Conservation (phyloP, 2,888 invertebrate species). For the Ophion slaviceki region DNA sequence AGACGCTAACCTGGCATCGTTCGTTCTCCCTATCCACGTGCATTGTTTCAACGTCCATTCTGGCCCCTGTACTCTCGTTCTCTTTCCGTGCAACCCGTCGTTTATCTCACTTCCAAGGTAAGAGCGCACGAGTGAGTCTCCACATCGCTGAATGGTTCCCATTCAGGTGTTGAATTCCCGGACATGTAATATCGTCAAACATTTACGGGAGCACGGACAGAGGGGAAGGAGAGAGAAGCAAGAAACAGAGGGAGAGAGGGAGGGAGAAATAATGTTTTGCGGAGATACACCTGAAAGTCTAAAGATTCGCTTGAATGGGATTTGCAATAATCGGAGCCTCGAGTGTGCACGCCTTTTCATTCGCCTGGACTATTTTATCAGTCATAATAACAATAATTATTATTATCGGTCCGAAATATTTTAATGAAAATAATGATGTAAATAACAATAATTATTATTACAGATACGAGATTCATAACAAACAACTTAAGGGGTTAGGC, state of each 20-base stretch:
- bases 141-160: constrained; percentile 2
- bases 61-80: constrained; percentile 10
- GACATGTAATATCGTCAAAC: constrained; percentile 21
- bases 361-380: too few species aligned
- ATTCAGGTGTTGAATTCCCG: constrained; percentile 16
- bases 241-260: constrained; percentile 4
- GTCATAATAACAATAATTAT: too few species aligned
- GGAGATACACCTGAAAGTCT: too few species aligned
- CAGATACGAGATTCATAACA: too few species aligned
- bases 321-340: too few species aligned
- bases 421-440: too few species aligned
- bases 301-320: too few species aligned
- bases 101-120: neutral
- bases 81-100: constrained; percentile 5
- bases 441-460: too few species aligned
- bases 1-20: constrained; percentile 34
- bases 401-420: too few species aligned
- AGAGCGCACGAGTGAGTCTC: neutral
- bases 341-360: too few species aligned
- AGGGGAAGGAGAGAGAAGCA: neutral
- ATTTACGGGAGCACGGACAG: neutral
- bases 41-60: constrained; percentile 53
- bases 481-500: too few species aligned
- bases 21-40: constrained; percentile 34
- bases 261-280: too few species aligned